Evolutionary conservation across 2,797 vertebrate genomes (phyloP), one percentile per base, ranked within the genome.

Genomic region (Notolabrus celidotus): DNA sequence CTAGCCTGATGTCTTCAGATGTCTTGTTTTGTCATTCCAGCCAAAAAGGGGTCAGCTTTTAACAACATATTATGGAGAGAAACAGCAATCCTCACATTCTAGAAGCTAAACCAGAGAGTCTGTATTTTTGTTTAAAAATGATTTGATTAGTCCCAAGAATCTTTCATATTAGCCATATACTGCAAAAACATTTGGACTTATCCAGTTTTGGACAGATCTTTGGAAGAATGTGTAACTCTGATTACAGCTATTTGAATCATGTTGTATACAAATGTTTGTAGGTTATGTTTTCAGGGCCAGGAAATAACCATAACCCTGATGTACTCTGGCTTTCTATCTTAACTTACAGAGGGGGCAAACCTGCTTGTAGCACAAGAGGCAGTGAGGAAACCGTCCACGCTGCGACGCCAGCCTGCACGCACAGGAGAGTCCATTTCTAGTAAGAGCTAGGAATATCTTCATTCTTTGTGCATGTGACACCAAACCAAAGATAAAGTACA

Each of bases 291-390:
- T 60, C 5, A 31, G 19, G 3, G 42, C 20, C 34, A 36, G 34
- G 34, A 52, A 36, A 46, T 69, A 12, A 3, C 5, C 41, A 4
- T 14, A 27, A 25, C 17, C 2, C 34, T 65, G 5, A 69, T n/a
- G 12, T 38, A 12, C 20, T 56, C 31, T 20, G 6, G 60, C 2
- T 66, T 1, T 70, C 62, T 27, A 2, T 82, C 29, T 39, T 69
- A n/a, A n/a, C n/a, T 36, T 71, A 12, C 92, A 97, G 96, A 94
- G 16, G 54, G 88, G 25, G 85, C 75, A n/a, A 82, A 92, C 82
- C 76, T 93, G 67, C 74, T 92, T 15, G 83, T 91, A 34, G 83
- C 90, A 57, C 92, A 94, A 59, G 95, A 95, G n/a, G 81, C 93
- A 0, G 14, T 89, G 0, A 92, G 79, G 79, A 95, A 95, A 76